Conservation (phyloP, 2,888 invertebrate species). For the Zhuqinia jingwanae region DNA sequence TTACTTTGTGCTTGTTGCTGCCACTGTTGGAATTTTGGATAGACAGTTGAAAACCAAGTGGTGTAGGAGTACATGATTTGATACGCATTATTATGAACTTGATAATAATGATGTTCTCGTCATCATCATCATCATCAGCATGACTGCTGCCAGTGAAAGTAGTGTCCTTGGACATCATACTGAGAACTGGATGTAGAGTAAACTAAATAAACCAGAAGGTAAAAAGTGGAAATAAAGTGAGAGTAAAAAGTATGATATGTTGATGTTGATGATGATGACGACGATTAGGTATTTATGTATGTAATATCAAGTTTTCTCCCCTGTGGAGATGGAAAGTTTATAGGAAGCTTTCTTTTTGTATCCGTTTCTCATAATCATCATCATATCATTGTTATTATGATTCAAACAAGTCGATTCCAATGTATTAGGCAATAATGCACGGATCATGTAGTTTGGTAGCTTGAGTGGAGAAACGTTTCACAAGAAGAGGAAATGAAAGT, state of each 20-base stretch:
- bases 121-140: too few species aligned
- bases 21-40: not conserved
- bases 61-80: not conserved
- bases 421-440: not conserved
- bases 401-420: conserved; percentile 9
- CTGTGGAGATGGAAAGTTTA: not conserved
- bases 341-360: not conserved
- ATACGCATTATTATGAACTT: too few species aligned
- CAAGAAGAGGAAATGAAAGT: not conserved
- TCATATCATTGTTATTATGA: not conserved
- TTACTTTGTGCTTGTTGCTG: too few species aligned
- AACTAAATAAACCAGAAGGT: not conserved
- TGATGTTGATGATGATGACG: not conserved
- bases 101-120: conserved; percentile 24
- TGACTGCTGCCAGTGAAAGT: conserved; percentile 34
- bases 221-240: not conserved
- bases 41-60: not conserved
- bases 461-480: not conserved
- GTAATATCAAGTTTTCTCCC: too few species aligned
- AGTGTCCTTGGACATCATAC: conserved; percentile 1
- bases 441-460: not conserved
- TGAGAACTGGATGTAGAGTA: conserved; percentile 13
- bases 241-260: not conserved
- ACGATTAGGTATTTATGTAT: too few species aligned
- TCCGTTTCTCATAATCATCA: not conserved